Evolutionary conservation across 64 coral and sea anemone species (phyloP).

Genomic region (Montipora cactus): DNA sequence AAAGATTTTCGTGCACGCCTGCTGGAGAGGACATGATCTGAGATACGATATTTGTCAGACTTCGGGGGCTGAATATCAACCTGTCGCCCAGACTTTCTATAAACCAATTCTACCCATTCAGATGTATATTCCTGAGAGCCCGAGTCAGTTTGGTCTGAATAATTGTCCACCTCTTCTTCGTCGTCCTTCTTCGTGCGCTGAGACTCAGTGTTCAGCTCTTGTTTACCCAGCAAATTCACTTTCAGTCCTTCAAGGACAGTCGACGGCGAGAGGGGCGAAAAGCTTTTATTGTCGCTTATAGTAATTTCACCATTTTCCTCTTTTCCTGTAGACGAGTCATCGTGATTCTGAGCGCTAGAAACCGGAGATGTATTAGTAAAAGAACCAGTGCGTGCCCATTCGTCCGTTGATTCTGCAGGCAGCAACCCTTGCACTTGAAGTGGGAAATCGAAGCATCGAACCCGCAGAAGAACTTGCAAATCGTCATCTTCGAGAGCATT

Average conservation of each 20-base stretch:
- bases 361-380: background rate
- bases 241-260: slow-evolving; percentile 2
- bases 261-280: background rate
- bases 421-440: slow-evolving; percentile 29
- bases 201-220: background rate
- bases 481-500: background rate
- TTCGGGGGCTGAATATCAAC: background rate
- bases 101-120: background rate
- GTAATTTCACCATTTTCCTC: background rate
- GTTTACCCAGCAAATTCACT: slow-evolving; percentile 12
- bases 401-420: background rate
- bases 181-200: background rate
- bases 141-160: background rate
- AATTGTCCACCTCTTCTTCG: background rate
- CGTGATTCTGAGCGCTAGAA: background rate
- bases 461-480: slow-evolving; percentile 21
- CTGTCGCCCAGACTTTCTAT: background rate
- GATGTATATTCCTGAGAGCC: background rate
- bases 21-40: background rate
- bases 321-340: background rate
- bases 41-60: background rate
- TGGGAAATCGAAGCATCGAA: slow-evolving; percentile 9
- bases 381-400: background rate
- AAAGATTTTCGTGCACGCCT: background rate
- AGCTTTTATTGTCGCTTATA: background rate